Percentiles rank a stretch among this genome's conserved stretches.
phyloP scores from a whole-genome alignment of 2,888 invertebrate species.

The Drosophila lutescens region DNA sequence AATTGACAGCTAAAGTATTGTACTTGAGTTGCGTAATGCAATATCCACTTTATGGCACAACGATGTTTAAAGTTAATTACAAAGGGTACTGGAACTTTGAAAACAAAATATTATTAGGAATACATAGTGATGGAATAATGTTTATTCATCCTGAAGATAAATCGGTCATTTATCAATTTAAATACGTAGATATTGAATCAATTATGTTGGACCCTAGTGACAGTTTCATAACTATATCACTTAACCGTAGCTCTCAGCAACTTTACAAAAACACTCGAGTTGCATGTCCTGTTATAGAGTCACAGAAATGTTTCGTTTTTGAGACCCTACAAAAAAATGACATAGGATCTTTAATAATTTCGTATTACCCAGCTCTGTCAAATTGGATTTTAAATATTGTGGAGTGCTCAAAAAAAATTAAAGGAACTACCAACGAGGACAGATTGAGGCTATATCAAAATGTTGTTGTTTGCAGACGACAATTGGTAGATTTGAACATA shows the following conservation, averaged over 20 bases:
- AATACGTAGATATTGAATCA: conserved; percentile 95
- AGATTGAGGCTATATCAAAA: conserved; percentile 94
- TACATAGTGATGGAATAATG: conserved; percentile 95
- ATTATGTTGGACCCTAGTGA: conserved; percentile 96
- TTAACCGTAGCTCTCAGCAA: conserved; percentile 87
- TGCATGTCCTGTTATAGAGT: conserved; percentile 67
- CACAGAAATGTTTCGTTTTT: conserved; percentile 95
- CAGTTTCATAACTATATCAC: conserved; percentile 94
- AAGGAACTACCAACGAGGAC: conserved; percentile 94
- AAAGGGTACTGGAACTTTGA: conserved; percentile 97
- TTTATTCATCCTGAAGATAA: conserved; percentile 96
- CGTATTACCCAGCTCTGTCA: conserved; percentile 94
- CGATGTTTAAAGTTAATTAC: conserved; percentile 94
- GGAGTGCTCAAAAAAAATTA: conserved; percentile 87
- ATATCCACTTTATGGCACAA: conserved; percentile 95
- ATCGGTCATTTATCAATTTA: conserved; percentile 94
- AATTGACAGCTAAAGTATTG: conserved; percentile 95
- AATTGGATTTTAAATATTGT: conserved; percentile 92
- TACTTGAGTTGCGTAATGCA: conserved; percentile 98
- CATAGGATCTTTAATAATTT: conserved; percentile 95
- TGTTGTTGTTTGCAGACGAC: conserved; percentile 92
- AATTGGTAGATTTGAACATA: conserved; percentile 92
- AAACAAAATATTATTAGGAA: conserved; percentile 90
- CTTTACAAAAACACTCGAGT: conserved; percentile 60
- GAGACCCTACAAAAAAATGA: conserved; percentile 95